A percentile compares a stretch with the other conserved stretches of the same genome.
Evolutionary conservation across 2,888 invertebrate genomes (phyloP).

Genomic region (Leptinotarsa rubiginosa): DNA sequence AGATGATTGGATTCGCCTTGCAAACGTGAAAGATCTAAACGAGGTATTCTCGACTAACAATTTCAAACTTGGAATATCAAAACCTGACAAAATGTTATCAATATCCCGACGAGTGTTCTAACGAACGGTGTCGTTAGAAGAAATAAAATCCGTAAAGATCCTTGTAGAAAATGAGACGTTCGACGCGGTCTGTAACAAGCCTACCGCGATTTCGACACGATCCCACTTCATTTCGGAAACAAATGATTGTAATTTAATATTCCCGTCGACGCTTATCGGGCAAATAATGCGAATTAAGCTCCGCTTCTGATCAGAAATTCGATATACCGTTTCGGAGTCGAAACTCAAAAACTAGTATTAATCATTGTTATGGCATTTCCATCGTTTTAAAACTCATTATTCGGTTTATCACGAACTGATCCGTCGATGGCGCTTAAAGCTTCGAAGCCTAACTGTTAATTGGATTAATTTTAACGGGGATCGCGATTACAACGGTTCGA

Average conservation of each 20-base stretch:
- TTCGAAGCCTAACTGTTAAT: conserved; percentile 18
- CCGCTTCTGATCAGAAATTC: conserved; percentile 10
- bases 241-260: conserved; percentile 68
- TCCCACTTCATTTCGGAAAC: conserved; percentile 66
- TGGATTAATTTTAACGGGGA: neutral
- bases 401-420: conserved; percentile 39
- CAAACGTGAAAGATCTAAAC: too few species aligned
- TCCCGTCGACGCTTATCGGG: conserved; percentile 58
- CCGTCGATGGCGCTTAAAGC: conserved; percentile 9
- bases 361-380: conserved; percentile 43
- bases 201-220: conserved; percentile 66
- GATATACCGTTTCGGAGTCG: neutral
- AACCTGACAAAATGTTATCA: conserved; percentile 45
- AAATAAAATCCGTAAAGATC: conserved; percentile 28
- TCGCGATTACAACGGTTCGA: neutral
- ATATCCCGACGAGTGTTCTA: conserved; percentile 37
- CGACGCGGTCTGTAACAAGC: conserved; percentile 47
- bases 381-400: conserved; percentile 42
- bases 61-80: conserved; percentile 16
- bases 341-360: conserved; percentile 45
- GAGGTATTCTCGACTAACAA: neutral
- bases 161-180: conserved; percentile 31
- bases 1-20: too few species aligned
- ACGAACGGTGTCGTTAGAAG: conserved; percentile 49
- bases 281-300: conserved; percentile 62